Evolutionary conservation across 2,797 vertebrate genomes (phyloP).

Genomic region (Sylvia borin): DNA sequence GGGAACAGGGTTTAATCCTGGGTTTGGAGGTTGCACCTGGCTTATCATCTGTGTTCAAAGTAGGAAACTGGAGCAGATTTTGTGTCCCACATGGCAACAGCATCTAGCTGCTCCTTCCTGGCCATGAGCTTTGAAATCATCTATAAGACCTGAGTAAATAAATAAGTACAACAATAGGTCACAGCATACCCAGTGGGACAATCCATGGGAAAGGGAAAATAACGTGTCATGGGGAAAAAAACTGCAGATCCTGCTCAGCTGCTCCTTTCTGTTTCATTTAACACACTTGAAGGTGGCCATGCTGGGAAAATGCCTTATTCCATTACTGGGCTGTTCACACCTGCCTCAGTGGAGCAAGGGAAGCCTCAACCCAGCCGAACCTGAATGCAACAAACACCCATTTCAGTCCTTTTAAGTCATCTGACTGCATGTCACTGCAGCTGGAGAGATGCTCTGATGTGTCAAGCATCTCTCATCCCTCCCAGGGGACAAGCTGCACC

Average conservation of each 20-base stretch:
- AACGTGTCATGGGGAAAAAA: not conserved
- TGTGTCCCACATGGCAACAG: not conserved
- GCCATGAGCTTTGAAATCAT: conserved; percentile 18
- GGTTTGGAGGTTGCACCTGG: not conserved
- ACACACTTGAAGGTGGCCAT: not conserved
- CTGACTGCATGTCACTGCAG: not conserved
- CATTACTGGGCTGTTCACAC: not conserved
- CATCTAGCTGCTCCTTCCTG: conserved; percentile 42
- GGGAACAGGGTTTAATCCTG: not conserved
- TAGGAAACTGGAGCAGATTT: not conserved
- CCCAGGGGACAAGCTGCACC: not conserved
- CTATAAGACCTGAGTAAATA: conserved; percentile 48
- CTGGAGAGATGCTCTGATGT: not conserved
- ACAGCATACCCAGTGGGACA: not conserved
- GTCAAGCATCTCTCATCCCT: not conserved
- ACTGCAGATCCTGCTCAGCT: conserved; percentile 53
- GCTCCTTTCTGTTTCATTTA: conserved; percentile 64
- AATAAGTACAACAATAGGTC: conserved; percentile 53
- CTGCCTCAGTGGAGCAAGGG: not conserved
- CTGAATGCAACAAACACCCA: not conserved
- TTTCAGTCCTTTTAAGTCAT: not conserved
- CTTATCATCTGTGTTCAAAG: not conserved
- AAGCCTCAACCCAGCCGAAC: not conserved
- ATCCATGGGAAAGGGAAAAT: conserved; percentile 52
- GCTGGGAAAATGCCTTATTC: not conserved